These are phyloP conservation scores for Troides helena DNA, from an alignment of 2,888 invertebrate species.

Conservation along the genomic window DNA sequence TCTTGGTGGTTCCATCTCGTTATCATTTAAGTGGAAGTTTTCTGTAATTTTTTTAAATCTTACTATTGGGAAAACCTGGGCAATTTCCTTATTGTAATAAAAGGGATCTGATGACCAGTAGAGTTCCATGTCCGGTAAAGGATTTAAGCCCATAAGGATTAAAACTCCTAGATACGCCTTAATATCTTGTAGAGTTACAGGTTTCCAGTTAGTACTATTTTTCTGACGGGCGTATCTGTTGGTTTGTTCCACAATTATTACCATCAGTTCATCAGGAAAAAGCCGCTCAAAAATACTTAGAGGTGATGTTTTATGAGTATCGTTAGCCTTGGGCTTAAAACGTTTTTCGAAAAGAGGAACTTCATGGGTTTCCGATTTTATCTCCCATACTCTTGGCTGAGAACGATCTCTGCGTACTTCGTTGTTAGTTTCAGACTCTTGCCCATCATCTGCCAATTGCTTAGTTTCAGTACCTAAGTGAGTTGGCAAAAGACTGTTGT, in stretches of 20 bases:
- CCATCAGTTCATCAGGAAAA: constrained; percentile 38
- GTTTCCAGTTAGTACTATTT: constrained; percentile 38
- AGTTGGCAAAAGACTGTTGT: constrained; percentile 25
- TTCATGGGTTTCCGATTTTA: constrained; percentile 30
- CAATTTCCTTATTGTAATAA: no score
- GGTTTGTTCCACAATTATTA: constrained; percentile 37
- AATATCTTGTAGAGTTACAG: constrained; percentile 38
- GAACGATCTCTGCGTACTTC: constrained; percentile 21
- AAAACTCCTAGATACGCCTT: constrained; percentile 40
- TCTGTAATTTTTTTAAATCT: no score
- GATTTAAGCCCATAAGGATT: constrained; percentile 41
- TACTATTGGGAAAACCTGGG: no score
- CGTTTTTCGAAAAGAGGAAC: constrained; percentile 33
- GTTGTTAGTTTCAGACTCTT: constrained; percentile 18
- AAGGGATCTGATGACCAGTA: constrained; percentile 24
- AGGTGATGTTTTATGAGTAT: constrained; percentile 31
- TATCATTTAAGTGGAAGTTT: no score
- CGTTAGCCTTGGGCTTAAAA: constrained; percentile 33
- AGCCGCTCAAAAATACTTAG: constrained; percentile 36
- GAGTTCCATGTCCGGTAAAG: no score
- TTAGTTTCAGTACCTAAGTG: constrained; percentile 16
- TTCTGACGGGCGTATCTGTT: constrained; percentile 35
- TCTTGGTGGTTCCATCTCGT: constrained; percentile 9
- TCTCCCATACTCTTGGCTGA: constrained; percentile 34
- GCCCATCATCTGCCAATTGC: constrained; percentile 10